These are phyloP conservation scores for Lochmaea crataegi DNA, from an alignment of 2,888 invertebrate genomes.

Conservation along the genomic window DNA sequence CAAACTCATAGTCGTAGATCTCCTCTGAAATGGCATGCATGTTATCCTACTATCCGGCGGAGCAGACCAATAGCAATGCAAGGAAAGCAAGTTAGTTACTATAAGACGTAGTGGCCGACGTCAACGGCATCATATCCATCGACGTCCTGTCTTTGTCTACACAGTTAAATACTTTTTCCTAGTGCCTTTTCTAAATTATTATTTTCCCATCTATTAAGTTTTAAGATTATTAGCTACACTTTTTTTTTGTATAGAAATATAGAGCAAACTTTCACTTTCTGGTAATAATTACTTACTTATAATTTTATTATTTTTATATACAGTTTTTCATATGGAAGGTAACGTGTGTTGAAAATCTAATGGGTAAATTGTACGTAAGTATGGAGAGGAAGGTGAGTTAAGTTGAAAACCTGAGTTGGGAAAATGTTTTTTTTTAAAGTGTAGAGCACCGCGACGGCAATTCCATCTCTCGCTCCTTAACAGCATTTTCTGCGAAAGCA, in stretches of 20 bases:
- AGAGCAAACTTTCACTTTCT: too few relatives aligned
- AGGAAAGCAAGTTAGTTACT: not conserved
- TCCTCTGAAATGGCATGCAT: constrained; percentile 64
- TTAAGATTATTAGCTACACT: too few relatives aligned
- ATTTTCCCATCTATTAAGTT: not conserved
- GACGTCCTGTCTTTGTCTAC: constrained; percentile 44
- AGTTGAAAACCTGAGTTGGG: too few relatives aligned
- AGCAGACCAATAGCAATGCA: constrained; percentile 2
- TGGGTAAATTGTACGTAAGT: too few relatives aligned
- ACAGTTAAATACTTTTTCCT: constrained; percentile 1
- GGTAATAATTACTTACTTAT: too few relatives aligned
- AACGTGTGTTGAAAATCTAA: too few relatives aligned
- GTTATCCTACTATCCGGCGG: constrained; percentile 18
- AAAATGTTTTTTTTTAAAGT: constrained; percentile 43
- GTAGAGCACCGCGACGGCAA: constrained; percentile 51
- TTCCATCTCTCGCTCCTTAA: constrained; percentile 56
- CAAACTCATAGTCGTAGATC: constrained; percentile 69
- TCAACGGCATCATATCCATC: constrained; percentile 56
- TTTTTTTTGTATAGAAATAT: too few relatives aligned
- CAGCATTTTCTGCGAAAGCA: constrained; percentile 73
- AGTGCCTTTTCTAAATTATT: not conserved
- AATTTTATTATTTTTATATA: too few relatives aligned
- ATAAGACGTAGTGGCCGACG: constrained; percentile 53
- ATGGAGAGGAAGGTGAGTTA: too few relatives aligned
- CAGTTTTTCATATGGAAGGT: too few relatives aligned